Base-by-base conservation (phyloP, 2,888 invertebrate genomes). In the Cheilosia impressa region DNA sequence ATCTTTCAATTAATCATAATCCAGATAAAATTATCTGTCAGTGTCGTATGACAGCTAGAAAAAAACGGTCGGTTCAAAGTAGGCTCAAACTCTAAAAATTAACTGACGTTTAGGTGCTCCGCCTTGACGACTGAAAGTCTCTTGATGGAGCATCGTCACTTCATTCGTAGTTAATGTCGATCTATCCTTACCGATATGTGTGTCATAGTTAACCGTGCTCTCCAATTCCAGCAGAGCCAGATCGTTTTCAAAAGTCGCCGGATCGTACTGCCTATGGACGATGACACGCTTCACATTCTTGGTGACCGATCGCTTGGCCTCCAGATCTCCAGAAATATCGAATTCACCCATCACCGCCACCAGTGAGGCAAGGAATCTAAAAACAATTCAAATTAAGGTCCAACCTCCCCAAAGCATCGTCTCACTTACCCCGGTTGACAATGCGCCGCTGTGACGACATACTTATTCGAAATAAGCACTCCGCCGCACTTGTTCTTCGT, bases 401-500 rank as follows among this genome's bases (percentile, higher is more conserved):
- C 19, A 72, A 45, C 6, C 15, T 45, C 31, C 27, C 19, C 0
- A 10, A 4, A 43, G 31, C 24, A 1, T 2, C 3, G 0, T 17
- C 9, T 0, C 1, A 87, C 90, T 90, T 92, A 97, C 96, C 98
- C 97, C 53, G 98, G 98, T 91, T 98, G 98, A 93, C 98, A 98
- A 94, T 98, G 98, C 0, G 98, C 98, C 0, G 98, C 98, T 0
- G 98, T 98, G 79, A 98, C 95, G 4, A 98, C 97, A 90, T 95
- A 98, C 91, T 95, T 95, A 89, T 94, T 96, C 43, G 97, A 96
- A 89, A 98, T 97, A n/a, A 98, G 94, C 0, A 98, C 98, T 2
- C 98, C 98, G 1, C 98, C 98, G 90, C 98, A 98, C 92, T 98
- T 98, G 93, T 98, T 98, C 92, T 98, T 98, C 60, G 97, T 97